Conservation (phyloP, 2,888 invertebrate genomes). For the Drosophila hamatofila region DNA sequence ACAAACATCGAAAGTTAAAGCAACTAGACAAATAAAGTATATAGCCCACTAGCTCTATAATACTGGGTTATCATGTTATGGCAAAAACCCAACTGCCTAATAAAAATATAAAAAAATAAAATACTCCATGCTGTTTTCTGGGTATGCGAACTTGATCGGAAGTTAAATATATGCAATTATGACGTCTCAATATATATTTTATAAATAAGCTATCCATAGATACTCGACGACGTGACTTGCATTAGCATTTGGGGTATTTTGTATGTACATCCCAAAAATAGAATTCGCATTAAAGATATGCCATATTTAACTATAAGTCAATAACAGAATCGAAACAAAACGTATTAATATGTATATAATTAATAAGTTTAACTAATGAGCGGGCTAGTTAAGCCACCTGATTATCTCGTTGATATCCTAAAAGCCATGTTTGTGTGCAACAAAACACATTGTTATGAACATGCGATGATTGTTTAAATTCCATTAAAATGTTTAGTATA, state of each 20-base stretch:
- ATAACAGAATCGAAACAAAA: background rate
- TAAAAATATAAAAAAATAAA: conserved; percentile 21
- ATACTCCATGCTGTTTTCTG: conserved; percentile 16
- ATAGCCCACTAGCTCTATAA: conserved; percentile 13
- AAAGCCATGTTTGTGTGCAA: conserved; percentile 8
- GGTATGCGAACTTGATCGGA: conserved; percentile 36
- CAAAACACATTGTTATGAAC: background rate
- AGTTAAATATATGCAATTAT: conserved; percentile 29
- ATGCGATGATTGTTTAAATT: background rate
- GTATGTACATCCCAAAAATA: conserved; percentile 31
- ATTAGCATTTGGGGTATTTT: conserved; percentile 5
- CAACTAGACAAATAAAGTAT: conserved; percentile 25
- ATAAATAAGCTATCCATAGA: conserved; percentile 5
- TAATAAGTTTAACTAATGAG: conserved; percentile 10
- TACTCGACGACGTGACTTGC: conserved; percentile 36
- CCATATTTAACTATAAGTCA: background rate
- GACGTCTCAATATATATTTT: conserved; percentile 3
- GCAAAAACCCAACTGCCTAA: conserved; percentile 24
- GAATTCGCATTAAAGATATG: conserved; percentile 38
- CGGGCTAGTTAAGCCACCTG: conserved; percentile 15
- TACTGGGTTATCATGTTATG: conserved; percentile 26
- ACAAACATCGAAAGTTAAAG: conserved; percentile 32
- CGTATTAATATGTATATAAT: conserved; percentile 3
- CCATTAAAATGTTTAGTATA: background rate
- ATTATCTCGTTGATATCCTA: conserved; percentile 14